phyloP scores from a whole-genome alignment of 2,113 vertebrate genomes.

The Pristiophorus japonicus region DNA sequence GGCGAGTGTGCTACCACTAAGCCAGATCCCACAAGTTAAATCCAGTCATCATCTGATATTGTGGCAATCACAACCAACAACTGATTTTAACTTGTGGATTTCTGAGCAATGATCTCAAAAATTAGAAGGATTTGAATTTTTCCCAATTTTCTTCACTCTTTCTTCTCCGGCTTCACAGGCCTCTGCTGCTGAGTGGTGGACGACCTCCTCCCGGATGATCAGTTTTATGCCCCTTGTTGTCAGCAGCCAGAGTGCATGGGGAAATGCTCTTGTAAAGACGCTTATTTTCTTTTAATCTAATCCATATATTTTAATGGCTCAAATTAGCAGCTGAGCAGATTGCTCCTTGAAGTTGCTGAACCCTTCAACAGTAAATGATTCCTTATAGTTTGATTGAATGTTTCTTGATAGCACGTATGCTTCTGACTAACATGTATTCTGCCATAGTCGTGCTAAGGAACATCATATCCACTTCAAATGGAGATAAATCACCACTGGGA shows the following conservation, averaged over 20 bases:
- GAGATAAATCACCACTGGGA: slow-evolving; percentile 10
- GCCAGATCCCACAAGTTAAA: neutral
- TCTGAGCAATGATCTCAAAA: neutral
- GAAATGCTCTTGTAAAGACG: neutral
- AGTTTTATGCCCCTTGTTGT: neutral
- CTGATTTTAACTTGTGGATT: neutral
- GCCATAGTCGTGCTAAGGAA: neutral
- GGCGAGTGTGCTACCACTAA: neutral
- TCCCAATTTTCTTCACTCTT: neutral
- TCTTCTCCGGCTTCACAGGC: neutral
- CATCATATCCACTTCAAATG: neutral
- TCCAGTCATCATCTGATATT: neutral
- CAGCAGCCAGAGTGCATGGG: neutral
- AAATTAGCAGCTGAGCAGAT: neutral
- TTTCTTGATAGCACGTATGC: neutral
- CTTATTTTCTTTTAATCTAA: neutral
- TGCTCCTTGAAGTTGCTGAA: neutral
- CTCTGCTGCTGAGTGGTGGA: neutral
- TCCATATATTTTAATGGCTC: neutral
- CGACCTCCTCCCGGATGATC: neutral
- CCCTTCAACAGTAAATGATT: neutral
- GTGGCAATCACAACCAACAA: neutral
- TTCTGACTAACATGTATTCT: neutral
- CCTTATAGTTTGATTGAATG: neutral
- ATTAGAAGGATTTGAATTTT: neutral